phyloP scores from a whole-genome alignment of 2,113 vertebrate genomes.

The Gymnorhina tibicen region DNA sequence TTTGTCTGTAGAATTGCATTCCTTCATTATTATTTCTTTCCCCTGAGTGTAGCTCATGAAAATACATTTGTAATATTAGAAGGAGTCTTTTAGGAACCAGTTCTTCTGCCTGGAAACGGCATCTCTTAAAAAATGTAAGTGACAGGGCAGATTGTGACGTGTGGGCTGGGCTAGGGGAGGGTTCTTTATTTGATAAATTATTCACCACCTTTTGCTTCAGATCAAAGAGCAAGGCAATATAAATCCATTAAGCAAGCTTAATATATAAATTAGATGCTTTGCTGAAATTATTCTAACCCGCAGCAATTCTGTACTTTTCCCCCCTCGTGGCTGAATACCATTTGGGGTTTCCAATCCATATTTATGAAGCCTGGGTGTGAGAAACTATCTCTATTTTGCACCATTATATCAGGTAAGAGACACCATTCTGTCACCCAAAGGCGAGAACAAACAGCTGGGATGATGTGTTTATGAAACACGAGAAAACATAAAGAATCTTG shows the following conservation, averaged over 20 bases:
- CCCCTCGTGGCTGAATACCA: neutral
- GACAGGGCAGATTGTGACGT: neutral
- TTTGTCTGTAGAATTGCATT: conserved; percentile 44
- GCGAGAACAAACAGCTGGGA: neutral
- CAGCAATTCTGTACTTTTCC: neutral
- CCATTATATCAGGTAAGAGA: neutral
- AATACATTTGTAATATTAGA: conserved; percentile 24
- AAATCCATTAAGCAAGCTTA: conserved; percentile 45
- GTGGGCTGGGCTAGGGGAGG: neutral
- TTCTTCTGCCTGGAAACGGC: neutral
- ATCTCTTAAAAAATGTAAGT: conserved; percentile 27
- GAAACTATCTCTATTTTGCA: neutral
- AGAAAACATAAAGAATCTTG: neutral
- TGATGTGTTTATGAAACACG: neutral
- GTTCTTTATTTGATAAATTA: conserved; percentile 23
- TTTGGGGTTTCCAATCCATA: conserved; percentile 8
- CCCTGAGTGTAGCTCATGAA: neutral
- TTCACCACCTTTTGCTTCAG: conserved; percentile 25
- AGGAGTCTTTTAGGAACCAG: neutral
- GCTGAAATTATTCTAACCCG: conserved; percentile 50
- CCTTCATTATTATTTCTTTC: conserved; percentile 27
- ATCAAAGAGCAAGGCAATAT: conserved; percentile 34
- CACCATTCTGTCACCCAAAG: neutral
- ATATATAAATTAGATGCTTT: conserved; percentile 59
- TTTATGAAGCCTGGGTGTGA: neutral